A percentile compares a stretch with the other conserved stretches of the same genome.
Conservation (phyloP, 2,113 vertebrate species). For the Peromyscus polionotus region DNA sequence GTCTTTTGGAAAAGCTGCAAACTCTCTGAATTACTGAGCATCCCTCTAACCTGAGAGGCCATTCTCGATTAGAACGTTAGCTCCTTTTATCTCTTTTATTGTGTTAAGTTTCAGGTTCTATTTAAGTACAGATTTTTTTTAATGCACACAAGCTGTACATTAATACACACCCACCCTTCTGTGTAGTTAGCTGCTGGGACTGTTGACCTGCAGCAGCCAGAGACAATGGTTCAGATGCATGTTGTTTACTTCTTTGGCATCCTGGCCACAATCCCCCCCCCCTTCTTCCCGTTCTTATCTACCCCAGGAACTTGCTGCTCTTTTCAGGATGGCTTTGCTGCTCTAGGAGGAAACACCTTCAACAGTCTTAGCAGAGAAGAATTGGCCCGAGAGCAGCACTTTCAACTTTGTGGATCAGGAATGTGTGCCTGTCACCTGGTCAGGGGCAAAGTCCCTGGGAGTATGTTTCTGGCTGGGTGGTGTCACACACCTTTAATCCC, state of each 20-base stretch:
- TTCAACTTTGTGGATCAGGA: background rate
- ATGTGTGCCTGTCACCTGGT: background rate
- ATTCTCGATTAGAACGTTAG: background rate
- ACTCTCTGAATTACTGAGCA: background rate
- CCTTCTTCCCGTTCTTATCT: background rate
- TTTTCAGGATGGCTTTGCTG: background rate
- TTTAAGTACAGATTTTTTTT: background rate
- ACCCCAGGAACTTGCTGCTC: background rate
- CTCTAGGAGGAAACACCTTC: background rate
- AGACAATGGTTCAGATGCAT: background rate
- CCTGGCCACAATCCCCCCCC: background rate
- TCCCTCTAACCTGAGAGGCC: background rate
- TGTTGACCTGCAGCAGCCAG: background rate
- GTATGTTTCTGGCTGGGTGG: no score
- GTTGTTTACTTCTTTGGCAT: background rate
- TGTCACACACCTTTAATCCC: no score
- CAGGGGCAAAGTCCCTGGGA: background rate
- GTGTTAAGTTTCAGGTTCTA: background rate
- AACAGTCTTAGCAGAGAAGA: no score
- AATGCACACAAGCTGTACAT: background rate
- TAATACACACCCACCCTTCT: background rate
- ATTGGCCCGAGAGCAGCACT: background rate
- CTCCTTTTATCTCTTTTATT: background rate
- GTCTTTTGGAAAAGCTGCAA: background rate
- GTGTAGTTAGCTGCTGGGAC: background rate